These are phyloP conservation scores for Geococcyx californianus DNA, from an alignment of 2,113 vertebrate species.

Conservation along the genomic window DNA sequence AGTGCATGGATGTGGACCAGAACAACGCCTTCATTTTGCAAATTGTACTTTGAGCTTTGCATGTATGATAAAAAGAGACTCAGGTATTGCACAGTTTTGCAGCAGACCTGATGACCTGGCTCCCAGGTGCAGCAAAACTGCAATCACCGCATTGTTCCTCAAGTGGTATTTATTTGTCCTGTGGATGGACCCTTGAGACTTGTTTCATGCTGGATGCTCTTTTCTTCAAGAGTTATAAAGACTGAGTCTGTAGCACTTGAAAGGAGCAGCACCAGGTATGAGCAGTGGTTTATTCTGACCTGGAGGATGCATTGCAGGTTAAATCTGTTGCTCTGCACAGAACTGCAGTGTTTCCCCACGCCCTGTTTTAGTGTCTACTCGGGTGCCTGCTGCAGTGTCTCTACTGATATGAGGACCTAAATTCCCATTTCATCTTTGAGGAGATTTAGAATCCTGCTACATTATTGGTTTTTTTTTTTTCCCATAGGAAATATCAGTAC, in stretches of 20 bases:
- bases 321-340: not conserved
- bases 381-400: not conserved
- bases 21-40: not conserved
- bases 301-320: not conserved
- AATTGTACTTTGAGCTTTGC: conserved; percentile 20
- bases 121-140: not conserved
- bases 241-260: not conserved
- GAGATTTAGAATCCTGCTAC: not conserved
- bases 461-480: rapidly evolving
- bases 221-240: not conserved
- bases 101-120: not conserved
- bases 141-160: not conserved
- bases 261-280: rapidly evolving
- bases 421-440: not conserved
- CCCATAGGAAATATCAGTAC: not conserved
- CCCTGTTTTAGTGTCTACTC: not conserved
- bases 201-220: not conserved
- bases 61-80: not conserved
- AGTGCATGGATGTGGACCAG: not conserved
- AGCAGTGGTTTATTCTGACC: not conserved
- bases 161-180: not conserved
- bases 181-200: not conserved
- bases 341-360: not conserved
- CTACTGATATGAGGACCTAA: not conserved
- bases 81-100: not conserved